These are phyloP conservation scores for Exaiptasia diaphana DNA, from an alignment of 64 coral and sea anemone genomes.

Conservation along the genomic window DNA sequence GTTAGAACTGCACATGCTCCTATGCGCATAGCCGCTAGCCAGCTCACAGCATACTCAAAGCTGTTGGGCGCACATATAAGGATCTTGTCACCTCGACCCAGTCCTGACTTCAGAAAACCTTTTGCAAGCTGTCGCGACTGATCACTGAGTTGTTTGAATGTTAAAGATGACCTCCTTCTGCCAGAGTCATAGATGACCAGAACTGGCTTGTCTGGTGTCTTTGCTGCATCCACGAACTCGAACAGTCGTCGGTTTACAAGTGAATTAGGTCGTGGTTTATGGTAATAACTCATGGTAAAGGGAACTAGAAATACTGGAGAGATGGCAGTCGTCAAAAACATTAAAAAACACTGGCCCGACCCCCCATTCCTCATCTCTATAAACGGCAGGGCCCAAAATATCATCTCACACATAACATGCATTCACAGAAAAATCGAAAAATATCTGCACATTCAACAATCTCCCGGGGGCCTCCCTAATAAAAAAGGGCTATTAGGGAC, in stretches of 20 bases:
- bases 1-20: background rate
- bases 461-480: too few species aligned
- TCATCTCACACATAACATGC: too few species aligned
- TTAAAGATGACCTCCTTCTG: background rate
- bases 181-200: background rate
- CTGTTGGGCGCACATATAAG: background rate
- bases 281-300: constrained; percentile 25
- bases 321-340: too few species aligned
- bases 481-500: too few species aligned
- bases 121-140: background rate
- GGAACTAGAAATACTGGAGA: too few species aligned
- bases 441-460: too few species aligned
- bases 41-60: background rate
- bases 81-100: background rate
- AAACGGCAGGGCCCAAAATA: too few species aligned
- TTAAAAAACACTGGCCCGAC: too few species aligned
- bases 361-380: too few species aligned
- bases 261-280: background rate
- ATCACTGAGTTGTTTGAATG: background rate
- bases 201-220: background rate
- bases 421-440: too few species aligned
- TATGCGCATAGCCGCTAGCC: background rate
- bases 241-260: background rate
- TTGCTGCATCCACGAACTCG: background rate
- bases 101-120: background rate